Evolutionary conservation across 2,113 vertebrate genomes (phyloP).

Genomic region (Hippoglossus stenolepis): DNA sequence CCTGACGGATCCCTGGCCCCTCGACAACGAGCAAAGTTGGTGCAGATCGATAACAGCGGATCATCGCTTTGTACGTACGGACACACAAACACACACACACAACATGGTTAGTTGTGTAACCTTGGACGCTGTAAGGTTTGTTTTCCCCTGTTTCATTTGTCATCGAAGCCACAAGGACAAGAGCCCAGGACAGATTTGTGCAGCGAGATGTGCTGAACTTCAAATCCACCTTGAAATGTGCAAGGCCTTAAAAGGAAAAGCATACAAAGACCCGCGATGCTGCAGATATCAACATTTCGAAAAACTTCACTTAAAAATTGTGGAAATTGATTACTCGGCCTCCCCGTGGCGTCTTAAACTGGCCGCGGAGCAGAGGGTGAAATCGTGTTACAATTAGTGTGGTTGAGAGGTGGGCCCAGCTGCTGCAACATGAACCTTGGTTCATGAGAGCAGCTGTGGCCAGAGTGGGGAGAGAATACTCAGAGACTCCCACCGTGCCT

Average conservation of each 20-base stretch:
- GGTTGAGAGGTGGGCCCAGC: constrained; percentile 55
- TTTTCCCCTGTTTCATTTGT: constrained; percentile 35
- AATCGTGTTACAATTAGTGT: constrained; percentile 64
- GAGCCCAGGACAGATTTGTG: background rate
- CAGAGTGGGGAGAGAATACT: constrained; percentile 20
- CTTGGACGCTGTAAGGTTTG: background rate
- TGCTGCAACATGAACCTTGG: constrained; percentile 68
- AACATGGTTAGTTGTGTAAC: too few relatives aligned
- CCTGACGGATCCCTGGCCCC: background rate
- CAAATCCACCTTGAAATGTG: constrained; percentile 36
- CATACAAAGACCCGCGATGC: too few relatives aligned
- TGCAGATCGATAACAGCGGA: constrained; percentile 4
- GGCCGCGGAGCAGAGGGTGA: constrained; percentile 27
- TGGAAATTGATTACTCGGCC: constrained; percentile 41
- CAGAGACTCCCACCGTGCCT: constrained; percentile 35
- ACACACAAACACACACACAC: constrained; percentile 1
- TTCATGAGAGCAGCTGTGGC: constrained; percentile 68
- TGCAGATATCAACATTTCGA: constrained; percentile 34
- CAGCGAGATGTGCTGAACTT: background rate
- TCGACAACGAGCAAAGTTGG: constrained; percentile 19
- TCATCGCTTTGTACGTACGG: background rate
- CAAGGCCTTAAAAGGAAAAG: background rate
- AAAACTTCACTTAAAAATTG: constrained; percentile 39
- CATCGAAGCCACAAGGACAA: constrained; percentile 38
- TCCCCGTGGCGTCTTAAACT: constrained; percentile 26